Conservation (phyloP, 1,140 invertebrate genomes). For the Leguminivora glycinivorella region DNA sequence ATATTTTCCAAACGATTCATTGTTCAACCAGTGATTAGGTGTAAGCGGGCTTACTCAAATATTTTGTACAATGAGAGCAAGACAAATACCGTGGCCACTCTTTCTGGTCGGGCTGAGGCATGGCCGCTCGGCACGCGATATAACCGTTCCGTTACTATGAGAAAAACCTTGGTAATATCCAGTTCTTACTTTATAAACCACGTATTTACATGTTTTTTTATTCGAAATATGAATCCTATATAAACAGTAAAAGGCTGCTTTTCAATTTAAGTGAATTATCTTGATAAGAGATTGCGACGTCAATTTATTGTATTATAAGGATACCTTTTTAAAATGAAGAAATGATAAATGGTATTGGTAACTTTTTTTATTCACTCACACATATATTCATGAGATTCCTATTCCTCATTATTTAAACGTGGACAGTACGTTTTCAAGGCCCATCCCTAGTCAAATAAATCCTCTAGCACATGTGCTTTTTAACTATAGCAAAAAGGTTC, state of each 20-base stretch:
- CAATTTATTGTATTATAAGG: neutral
- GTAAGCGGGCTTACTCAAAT: conserved; percentile 36
- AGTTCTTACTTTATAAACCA: neutral
- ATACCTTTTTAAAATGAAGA: neutral
- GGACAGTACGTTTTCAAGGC: too few species aligned
- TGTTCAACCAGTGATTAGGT: conserved; percentile 34
- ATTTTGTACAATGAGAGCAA: conserved; percentile 64
- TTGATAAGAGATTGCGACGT: neutral
- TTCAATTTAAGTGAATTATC: neutral
- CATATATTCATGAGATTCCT: too few species aligned
- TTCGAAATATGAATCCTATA: neutral
- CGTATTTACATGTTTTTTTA: neutral
- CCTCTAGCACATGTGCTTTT: too few species aligned
- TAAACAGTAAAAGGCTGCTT: neutral
- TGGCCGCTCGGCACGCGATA: conserved; percentile 53
- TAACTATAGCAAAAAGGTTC: too few species aligned
- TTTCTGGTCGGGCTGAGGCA: conserved; percentile 50
- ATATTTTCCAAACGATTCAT: conserved; percentile 33
- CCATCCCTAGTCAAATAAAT: too few species aligned
- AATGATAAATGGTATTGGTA: neutral
- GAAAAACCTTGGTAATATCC: conserved; percentile 25
- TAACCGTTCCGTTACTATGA: conserved; percentile 4
- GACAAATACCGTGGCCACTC: conserved; percentile 59
- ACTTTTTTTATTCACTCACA: neutral
- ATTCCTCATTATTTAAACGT: too few species aligned